phyloP scores from a whole-genome alignment of 2,888 invertebrate species.

The Eupelmus urozonus region DNA sequence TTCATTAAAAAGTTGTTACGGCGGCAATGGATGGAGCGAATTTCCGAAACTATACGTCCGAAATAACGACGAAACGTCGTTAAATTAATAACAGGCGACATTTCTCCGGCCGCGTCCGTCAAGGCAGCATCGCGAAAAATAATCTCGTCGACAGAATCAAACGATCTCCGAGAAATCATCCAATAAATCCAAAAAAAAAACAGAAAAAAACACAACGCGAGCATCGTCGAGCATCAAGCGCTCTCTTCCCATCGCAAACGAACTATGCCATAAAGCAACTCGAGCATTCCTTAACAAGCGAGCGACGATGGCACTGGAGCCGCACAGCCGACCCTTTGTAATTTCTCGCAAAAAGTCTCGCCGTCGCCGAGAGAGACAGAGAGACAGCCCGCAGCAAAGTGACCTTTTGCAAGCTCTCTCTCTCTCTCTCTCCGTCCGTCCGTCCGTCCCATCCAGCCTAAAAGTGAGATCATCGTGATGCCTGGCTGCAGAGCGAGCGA shows the following conservation, averaged over 20 bases:
- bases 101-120: no score
- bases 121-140: not conserved
- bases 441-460: slow-evolving; percentile 6
- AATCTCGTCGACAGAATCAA: not conserved
- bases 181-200: not conserved
- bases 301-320: no score
- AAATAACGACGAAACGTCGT: no score
- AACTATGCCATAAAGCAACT: not conserved
- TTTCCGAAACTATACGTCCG: no score
- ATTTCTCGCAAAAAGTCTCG: slow-evolving; percentile 30
- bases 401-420: slow-evolving; percentile 43
- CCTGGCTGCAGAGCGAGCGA: slow-evolving; percentile 8
- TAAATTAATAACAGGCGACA: no score
- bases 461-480: slow-evolving; percentile 53
- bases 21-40: no score
- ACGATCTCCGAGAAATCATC: not conserved
- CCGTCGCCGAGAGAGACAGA: no score
- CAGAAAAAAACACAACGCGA: not conserved
- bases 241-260: not conserved
- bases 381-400: no score
- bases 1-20: no score
- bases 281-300: slow-evolving; percentile 26
- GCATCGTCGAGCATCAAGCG: not conserved
- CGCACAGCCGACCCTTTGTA: slow-evolving; percentile 24
- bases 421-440: not conserved